Percentiles rank a stretch among this genome's conserved stretches.
phyloP scores from a whole-genome alignment of 2,797 vertebrate species.

The Numenius phaeopus region DNA sequence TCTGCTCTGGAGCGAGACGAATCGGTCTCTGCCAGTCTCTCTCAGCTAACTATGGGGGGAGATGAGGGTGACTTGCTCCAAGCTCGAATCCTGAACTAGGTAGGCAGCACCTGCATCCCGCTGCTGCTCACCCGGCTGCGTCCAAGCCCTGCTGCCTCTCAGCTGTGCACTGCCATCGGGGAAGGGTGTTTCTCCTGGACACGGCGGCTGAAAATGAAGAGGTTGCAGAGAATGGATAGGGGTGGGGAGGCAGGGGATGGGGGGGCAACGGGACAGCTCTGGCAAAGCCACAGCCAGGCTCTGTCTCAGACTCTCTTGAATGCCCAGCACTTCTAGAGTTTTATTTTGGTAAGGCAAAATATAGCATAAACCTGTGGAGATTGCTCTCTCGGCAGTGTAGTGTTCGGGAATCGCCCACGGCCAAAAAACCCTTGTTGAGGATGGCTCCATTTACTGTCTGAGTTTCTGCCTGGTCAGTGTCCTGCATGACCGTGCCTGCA shows the following conservation, averaged over 20 bases:
- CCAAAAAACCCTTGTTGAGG: neutral
- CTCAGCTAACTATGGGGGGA: rapidly evolving
- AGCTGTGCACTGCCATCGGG: rapidly evolving
- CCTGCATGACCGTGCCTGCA: neutral
- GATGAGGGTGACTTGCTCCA: neutral
- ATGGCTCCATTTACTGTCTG: neutral
- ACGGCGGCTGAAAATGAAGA: neutral
- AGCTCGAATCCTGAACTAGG: neutral
- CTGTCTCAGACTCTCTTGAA: neutral
- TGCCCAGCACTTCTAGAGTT: neutral
- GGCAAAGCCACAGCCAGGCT: neutral
- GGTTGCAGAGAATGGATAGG: neutral
- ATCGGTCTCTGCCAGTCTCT: neutral
- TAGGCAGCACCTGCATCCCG: neutral
- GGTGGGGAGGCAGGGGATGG: rapidly evolving
- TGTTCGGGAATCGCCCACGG: neutral
- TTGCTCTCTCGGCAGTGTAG: neutral
- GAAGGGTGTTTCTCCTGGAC: neutral
- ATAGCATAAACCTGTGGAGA: neutral
- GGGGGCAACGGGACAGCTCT: neutral
- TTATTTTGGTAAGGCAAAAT: neutral
- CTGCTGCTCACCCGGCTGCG: rapidly evolving
- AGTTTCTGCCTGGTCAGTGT: neutral
- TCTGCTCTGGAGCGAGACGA: slow-evolving; percentile 7
- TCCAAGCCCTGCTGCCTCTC: rapidly evolving